Conservation (phyloP, 92 coral and sea anemone species). For the Siderastrea siderea region DNA sequence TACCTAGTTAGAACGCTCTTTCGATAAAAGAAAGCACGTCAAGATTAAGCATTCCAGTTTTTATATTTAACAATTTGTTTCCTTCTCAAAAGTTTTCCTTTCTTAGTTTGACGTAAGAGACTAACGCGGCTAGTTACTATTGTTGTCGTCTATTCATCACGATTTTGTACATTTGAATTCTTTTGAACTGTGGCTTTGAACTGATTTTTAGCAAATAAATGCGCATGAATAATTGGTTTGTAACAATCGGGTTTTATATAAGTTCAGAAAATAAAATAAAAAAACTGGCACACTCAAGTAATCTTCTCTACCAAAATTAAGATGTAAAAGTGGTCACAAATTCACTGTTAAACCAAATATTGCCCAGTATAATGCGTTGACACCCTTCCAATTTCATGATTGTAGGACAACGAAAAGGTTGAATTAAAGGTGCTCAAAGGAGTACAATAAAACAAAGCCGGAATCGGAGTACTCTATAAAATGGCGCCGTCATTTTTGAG, state of each 20-base stretch:
- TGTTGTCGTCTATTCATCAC: background rate
- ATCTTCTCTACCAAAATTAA: background rate
- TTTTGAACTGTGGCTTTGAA: background rate
- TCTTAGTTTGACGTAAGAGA: background rate
- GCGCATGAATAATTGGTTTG: no score
- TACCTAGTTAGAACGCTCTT: no score
- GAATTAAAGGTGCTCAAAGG: background rate
- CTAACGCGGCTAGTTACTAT: background rate
- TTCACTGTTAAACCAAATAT: background rate
- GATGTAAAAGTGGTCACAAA: background rate
- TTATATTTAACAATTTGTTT: no score
- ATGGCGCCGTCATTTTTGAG: slow-evolving; percentile 20
- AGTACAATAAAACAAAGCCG: background rate
- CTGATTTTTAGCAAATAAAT: background rate
- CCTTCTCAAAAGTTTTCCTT: no score
- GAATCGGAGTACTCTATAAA: background rate
- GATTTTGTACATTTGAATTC: background rate
- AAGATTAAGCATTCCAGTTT: no score
- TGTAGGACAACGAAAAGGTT: background rate
- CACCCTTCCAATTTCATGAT: background rate
- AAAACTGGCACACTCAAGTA: background rate
- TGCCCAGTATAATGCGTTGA: background rate
- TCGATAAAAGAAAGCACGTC: no score
- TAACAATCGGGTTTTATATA: background rate
- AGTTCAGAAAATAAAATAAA: background rate